Percentiles rank a stretch among this genome's conserved stretches.
Conservation (phyloP, 2,113 vertebrate genomes). For the Phaethon lepturus region DNA sequence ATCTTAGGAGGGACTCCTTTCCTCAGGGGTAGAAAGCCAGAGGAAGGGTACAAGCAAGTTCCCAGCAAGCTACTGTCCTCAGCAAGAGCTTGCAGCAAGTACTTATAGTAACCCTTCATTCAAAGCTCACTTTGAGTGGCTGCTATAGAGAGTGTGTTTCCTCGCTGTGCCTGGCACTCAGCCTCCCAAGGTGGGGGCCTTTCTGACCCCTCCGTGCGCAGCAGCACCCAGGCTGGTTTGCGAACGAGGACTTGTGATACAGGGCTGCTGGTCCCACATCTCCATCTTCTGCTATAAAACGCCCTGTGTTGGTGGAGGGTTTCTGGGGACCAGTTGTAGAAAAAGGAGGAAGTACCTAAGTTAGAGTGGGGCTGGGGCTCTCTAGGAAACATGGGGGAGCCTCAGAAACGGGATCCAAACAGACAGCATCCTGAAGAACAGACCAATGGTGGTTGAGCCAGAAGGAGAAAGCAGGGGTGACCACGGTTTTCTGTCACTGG, state of each 20-base stretch:
- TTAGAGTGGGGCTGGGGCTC: neutral
- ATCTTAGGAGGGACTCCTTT: neutral
- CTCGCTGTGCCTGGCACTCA: neutral
- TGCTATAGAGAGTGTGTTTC: neutral
- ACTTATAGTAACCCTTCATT: neutral
- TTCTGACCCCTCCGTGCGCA: neutral
- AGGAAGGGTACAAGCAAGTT: neutral
- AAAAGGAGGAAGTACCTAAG: neutral
- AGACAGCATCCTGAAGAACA: neutral
- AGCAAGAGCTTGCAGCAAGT: neutral
- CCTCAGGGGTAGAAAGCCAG: neutral
- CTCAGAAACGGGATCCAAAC: neutral
- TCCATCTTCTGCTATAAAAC: neutral
- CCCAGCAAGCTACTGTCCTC: neutral
- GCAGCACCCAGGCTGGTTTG: neutral
- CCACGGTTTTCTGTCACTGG: neutral
- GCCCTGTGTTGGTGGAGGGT: neutral
- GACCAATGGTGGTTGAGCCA: neutral
- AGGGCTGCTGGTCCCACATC: neutral
- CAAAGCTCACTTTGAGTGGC: neutral
- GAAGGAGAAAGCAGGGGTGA: neutral
- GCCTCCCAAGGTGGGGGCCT: neutral
- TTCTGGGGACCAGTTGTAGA: neutral
- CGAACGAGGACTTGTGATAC: neutral
- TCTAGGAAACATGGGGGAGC: neutral